phyloP scores from a whole-genome alignment of 2,888 invertebrate species.

The Leptopterna dolabrata region DNA sequence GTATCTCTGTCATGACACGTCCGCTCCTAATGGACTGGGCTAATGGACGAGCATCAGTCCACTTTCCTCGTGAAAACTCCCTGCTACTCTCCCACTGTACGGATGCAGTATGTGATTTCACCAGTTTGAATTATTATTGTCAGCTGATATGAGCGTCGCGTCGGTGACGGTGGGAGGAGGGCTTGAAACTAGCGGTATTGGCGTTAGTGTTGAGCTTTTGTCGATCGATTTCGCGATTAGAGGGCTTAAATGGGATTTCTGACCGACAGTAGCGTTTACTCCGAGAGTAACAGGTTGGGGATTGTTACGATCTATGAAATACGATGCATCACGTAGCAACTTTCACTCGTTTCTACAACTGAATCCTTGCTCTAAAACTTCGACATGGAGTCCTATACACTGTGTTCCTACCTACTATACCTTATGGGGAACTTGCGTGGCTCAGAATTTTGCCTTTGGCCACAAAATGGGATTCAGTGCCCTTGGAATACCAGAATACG shows the following conservation, averaged over 20 bases:
- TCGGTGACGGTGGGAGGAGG: not conserved
- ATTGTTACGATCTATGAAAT: not conserved
- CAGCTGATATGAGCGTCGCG: not conserved
- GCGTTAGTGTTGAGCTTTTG: not conserved
- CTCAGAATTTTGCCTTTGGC: too few species aligned
- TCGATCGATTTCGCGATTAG: not conserved
- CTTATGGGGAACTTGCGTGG: too few species aligned
- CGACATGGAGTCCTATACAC: too few species aligned
- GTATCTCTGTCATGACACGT: not conserved
- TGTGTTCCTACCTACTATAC: too few species aligned
- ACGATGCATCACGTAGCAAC: too few species aligned
- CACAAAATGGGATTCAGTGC: too few species aligned
- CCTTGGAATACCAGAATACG: too few species aligned
- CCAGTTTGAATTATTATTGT: not conserved
- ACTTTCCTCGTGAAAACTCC: not conserved
- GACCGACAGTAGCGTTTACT: not conserved
- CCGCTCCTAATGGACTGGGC: not conserved
- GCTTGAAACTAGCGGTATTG: not conserved
- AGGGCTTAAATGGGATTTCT: not conserved
- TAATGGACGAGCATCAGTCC: not conserved
- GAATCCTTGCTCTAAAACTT: too few species aligned
- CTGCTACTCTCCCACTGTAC: not conserved
- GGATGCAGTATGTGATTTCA: not conserved
- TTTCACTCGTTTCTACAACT: too few species aligned
- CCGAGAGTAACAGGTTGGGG: not conserved